Evolutionary conservation across 2,113 vertebrate genomes (phyloP).

Genomic region (Scophthalmus maximus): DNA sequence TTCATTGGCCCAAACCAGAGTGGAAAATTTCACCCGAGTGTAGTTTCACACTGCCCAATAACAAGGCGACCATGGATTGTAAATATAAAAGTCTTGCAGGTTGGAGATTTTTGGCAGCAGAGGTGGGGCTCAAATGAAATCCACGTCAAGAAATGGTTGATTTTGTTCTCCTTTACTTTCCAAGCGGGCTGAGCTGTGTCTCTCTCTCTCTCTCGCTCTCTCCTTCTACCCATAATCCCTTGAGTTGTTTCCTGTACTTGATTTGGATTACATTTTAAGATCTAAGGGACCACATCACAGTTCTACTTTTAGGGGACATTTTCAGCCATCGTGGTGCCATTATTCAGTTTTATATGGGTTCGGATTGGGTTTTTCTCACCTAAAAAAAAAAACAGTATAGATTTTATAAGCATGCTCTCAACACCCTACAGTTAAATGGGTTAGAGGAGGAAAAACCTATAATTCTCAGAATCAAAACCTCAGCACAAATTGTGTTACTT

Average conservation of each 20-base stretch:
- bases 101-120: constrained; percentile 49
- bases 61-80: constrained; percentile 51
- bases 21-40: constrained; percentile 67
- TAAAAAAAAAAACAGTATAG: not conserved
- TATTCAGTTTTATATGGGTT: constrained; percentile 20
- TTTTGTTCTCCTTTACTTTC: constrained; percentile 36
- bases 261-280: constrained; percentile 50
- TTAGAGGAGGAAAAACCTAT: not conserved
- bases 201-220: constrained; percentile 31
- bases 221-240: constrained; percentile 54
- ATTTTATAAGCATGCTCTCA: constrained; percentile 9
- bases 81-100: constrained; percentile 58
- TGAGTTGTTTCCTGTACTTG: constrained; percentile 33
- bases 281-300: constrained; percentile 55
- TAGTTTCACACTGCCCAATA: constrained; percentile 54
- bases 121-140: constrained; percentile 52
- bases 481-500: not conserved
- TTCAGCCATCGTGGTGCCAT: constrained; percentile 28
- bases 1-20: constrained; percentile 57
- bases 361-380: constrained; percentile 5
- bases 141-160: constrained; percentile 37
- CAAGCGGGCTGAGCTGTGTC: constrained; percentile 23
- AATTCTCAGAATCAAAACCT: not conserved
- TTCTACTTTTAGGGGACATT: not conserved
- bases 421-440: not conserved